Evolutionary conservation across 2,113 vertebrate genomes (phyloP).

Genomic region (Erythrolamprus reginae): DNA sequence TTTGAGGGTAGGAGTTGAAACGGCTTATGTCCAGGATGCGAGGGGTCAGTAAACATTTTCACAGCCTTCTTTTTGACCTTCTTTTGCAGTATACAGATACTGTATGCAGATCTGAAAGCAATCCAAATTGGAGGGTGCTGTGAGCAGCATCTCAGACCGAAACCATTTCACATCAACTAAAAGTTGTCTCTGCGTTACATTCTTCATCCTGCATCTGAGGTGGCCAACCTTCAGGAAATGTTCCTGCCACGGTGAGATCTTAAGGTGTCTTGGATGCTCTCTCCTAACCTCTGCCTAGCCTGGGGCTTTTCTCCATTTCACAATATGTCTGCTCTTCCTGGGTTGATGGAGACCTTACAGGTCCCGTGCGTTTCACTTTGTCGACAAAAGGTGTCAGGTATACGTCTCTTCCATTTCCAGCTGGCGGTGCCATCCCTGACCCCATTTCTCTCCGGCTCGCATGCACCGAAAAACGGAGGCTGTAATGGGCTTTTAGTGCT

Average conservation of each 20-base stretch:
- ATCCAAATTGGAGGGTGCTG: constrained; percentile 59
- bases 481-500: constrained; percentile 3
- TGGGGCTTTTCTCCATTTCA: not conserved
- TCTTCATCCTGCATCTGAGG: constrained; percentile 52
- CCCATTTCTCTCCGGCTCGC: not conserved
- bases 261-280: constrained; percentile 33
- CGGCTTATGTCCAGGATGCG: too few relatives aligned
- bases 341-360: not conserved
- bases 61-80: too few relatives aligned
- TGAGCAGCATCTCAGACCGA: constrained; percentile 53
- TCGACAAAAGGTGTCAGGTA: constrained; percentile 19
- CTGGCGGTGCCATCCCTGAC: not conserved
- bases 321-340: not conserved
- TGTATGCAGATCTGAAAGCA: constrained; percentile 48
- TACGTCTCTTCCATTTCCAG: not conserved
- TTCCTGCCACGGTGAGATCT: constrained; percentile 29
- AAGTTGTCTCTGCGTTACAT: constrained; percentile 59
- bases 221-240: constrained; percentile 54
- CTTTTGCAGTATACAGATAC: too few relatives aligned
- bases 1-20: too few relatives aligned
- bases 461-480: not conserved
- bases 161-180: constrained; percentile 58
- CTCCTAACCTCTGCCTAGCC: not conserved
- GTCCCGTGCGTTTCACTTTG: constrained; percentile 30
- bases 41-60: too few relatives aligned